Evolutionary conservation across 2,888 invertebrate genomes (phyloP).

Genomic region (Eupithecia subumbrata): DNA sequence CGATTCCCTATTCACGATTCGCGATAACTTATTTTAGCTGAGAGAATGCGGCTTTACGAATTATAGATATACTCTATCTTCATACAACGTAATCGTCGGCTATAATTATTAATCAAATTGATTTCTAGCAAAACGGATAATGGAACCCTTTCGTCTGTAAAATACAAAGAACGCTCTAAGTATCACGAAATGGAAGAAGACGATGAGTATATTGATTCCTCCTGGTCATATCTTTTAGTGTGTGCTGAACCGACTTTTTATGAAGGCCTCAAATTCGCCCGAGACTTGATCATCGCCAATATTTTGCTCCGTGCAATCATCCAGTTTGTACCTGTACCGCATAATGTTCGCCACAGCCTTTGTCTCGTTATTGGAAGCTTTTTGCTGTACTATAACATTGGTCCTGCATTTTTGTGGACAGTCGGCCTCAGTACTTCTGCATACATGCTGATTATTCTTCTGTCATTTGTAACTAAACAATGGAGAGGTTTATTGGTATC

Average conservation of each 20-base stretch:
- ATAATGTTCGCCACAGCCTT: slow-evolving; percentile 75
- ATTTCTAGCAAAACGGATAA: too few relatives aligned
- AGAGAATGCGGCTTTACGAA: not conserved
- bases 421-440: slow-evolving; percentile 70
- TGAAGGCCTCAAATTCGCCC: slow-evolving; percentile 79
- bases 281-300: slow-evolving; percentile 78
- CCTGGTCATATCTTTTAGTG: slow-evolving; percentile 70
- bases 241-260: slow-evolving; percentile 79
- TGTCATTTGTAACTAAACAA: slow-evolving; percentile 68
- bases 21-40: not conserved
- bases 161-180: not conserved
- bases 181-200: slow-evolving; percentile 67
- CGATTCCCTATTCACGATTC: not conserved
- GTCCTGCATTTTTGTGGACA: slow-evolving; percentile 74
- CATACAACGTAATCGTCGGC: not conserved
- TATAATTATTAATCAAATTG: not conserved
- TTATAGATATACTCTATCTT: not conserved
- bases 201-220: slow-evolving; percentile 67
- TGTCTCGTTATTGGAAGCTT: slow-evolving; percentile 74
- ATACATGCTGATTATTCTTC: slow-evolving; percentile 67
- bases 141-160: not conserved
- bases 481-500: slow-evolving; percentile 69
- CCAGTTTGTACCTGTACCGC: slow-evolving; percentile 71
- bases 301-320: slow-evolving; percentile 68
- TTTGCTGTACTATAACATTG: slow-evolving; percentile 73